phyloP scores from a whole-genome alignment of 2,113 vertebrate species.

The Antennarius striatus region DNA sequence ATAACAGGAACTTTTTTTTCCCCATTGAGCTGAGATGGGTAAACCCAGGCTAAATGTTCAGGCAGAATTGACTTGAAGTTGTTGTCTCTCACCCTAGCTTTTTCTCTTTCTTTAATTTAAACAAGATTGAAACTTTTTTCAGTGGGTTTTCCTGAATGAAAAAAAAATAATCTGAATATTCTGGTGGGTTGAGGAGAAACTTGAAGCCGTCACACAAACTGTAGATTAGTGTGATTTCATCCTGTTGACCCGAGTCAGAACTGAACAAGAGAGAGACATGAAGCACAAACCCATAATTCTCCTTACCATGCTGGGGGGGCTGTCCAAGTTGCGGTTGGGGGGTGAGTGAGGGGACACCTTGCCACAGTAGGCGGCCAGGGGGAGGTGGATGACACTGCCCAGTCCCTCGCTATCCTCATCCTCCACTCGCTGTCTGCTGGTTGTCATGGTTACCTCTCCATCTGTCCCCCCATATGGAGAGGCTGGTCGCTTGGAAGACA shows the following conservation, averaged over 20 bases:
- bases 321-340: conserved; percentile 86
- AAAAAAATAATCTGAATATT: too few species aligned
- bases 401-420: conserved; percentile 95
- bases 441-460: conserved; percentile 99
- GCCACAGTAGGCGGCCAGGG: conserved; percentile 95
- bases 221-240: background rate
- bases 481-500: conserved; percentile 99
- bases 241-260: background rate
- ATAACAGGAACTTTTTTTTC: too few species aligned
- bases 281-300: background rate
- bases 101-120: too few species aligned
- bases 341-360: conserved; percentile 90
- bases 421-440: conserved; percentile 99
- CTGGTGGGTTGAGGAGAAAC: too few species aligned
- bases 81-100: too few species aligned
- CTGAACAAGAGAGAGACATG: background rate
- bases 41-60: too few species aligned
- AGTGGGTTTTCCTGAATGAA: too few species aligned
- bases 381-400: conserved; percentile 95
- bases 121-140: too few species aligned
- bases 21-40: too few species aligned
- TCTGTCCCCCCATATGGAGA: conserved; percentile 99
- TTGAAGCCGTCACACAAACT: background rate
- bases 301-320: conserved; percentile 86
- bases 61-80: too few species aligned